These are phyloP conservation scores for Pammene aurita DNA, from an alignment of 2,888 invertebrate genomes.

Conservation along the genomic window DNA sequence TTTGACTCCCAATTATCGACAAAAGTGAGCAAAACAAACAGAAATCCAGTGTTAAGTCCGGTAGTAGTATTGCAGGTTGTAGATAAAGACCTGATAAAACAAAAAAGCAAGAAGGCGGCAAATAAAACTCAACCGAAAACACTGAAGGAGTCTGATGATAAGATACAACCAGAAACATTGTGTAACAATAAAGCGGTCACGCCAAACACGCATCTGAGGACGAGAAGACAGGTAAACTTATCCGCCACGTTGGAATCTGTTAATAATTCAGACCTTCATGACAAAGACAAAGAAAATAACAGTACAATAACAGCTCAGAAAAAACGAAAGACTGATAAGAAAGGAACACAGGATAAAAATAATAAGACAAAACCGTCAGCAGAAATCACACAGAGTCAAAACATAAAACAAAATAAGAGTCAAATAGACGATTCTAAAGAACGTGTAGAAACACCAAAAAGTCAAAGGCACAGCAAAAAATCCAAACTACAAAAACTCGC, in stretches of 20 bases:
- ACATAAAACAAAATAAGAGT: constrained; percentile 23
- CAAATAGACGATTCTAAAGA: constrained; percentile 6
- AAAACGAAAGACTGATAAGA: constrained; percentile 8
- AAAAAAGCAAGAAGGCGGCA: neutral
- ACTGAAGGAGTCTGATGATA: constrained; percentile 3
- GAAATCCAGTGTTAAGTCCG: neutral
- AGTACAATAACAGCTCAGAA: constrained; percentile 2
- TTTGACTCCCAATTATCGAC: neutral
- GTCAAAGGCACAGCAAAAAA: neutral
- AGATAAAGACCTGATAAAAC: neutral
- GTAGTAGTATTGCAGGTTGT: constrained; percentile 17
- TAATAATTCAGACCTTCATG: constrained; percentile 1
- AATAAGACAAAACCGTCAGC: neutral
- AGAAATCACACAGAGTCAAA: constrained; percentile 9
- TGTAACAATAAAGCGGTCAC: neutral
- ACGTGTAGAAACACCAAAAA: neutral
- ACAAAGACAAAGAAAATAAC: neutral
- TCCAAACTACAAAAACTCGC: constrained; percentile 1
- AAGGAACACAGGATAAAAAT: constrained; percentile 1
- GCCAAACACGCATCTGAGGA: constrained; percentile 8
- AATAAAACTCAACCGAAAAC: constrained; percentile 3
- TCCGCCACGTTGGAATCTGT: constrained; percentile 5
- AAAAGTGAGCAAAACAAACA: constrained; percentile 3
- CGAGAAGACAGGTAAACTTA: constrained; percentile 19
- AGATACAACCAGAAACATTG: neutral